A percentile compares a stretch with the other conserved stretches of the same genome.
Evolutionary conservation across 2,113 vertebrate genomes (phyloP).

Genomic region (Okapia johnstoni): DNA sequence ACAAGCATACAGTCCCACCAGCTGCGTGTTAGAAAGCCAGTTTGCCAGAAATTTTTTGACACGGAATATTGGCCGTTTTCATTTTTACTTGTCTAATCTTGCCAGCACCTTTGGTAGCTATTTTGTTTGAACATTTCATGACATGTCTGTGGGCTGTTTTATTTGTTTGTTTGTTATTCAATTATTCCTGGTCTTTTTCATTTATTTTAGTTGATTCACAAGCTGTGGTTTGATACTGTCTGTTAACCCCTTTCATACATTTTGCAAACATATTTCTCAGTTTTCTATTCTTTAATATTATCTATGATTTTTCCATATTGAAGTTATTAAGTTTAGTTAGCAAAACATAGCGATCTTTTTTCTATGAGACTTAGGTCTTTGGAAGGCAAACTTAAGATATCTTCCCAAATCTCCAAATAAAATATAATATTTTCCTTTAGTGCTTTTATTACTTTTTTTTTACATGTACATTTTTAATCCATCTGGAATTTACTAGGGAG

Average conservation of each 20-base stretch:
- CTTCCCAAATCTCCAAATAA: neutral
- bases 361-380: neutral
- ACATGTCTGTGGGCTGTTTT: neutral
- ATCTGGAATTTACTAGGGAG: neutral
- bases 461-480: neutral
- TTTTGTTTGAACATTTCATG: neutral
- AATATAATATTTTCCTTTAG: neutral
- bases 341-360: neutral
- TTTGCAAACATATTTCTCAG: neutral
- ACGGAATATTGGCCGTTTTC: neutral
- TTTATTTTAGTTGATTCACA: neutral
- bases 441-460: conserved; percentile 31
- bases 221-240: neutral
- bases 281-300: conserved; percentile 4
- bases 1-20: neutral
- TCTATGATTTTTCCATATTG: neutral
- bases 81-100: neutral
- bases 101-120: neutral
- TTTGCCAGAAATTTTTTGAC: neutral
- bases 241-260: neutral
- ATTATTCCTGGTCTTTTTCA: neutral
- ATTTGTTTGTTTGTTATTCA: neutral
- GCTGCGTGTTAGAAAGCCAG: neutral
- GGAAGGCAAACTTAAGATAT: neutral
- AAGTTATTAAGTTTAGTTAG: neutral